phyloP scores from a whole-genome alignment of 2,888 invertebrate species.

The Malacosoma neustria region DNA sequence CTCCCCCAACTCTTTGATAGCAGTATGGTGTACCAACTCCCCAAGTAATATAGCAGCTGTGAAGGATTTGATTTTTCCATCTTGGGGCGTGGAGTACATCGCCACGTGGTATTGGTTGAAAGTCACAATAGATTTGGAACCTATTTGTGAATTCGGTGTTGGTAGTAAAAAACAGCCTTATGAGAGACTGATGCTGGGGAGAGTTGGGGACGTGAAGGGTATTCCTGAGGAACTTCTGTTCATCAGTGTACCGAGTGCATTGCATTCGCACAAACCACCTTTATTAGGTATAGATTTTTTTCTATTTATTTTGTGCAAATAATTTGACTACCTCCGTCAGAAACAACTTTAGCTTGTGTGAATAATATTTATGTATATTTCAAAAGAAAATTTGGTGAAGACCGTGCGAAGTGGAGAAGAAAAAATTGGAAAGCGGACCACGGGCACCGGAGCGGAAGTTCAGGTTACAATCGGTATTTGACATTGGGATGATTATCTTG shows the following conservation, averaged over 20 bases:
- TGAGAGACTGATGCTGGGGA: constrained; percentile 80
- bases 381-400: too few species aligned
- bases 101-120: constrained; percentile 94
- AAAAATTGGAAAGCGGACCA: too few species aligned
- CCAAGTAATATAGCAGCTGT: constrained; percentile 79
- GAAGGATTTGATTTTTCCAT: constrained; percentile 81
- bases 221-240: constrained; percentile 75
- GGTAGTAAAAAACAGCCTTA: constrained; percentile 89
- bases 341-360: too few species aligned
- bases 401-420: too few species aligned
- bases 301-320: neutral
- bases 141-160: constrained; percentile 79
- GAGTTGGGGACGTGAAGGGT: constrained; percentile 34
- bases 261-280: constrained; percentile 97
- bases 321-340: too few species aligned
- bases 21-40: constrained; percentile 95
- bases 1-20: constrained; percentile 79
- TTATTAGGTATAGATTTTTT: constrained; percentile 72
- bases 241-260: constrained; percentile 90
- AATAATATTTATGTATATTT: too few species aligned
- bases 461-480: too few species aligned
- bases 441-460: too few species aligned
- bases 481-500: too few species aligned
- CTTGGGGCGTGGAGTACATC: constrained; percentile 83
- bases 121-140: constrained; percentile 80